Percentiles rank a stretch among this genome's conserved stretches.
Conservation (phyloP, 2,113 vertebrate species). For the Mixornis gularis region DNA sequence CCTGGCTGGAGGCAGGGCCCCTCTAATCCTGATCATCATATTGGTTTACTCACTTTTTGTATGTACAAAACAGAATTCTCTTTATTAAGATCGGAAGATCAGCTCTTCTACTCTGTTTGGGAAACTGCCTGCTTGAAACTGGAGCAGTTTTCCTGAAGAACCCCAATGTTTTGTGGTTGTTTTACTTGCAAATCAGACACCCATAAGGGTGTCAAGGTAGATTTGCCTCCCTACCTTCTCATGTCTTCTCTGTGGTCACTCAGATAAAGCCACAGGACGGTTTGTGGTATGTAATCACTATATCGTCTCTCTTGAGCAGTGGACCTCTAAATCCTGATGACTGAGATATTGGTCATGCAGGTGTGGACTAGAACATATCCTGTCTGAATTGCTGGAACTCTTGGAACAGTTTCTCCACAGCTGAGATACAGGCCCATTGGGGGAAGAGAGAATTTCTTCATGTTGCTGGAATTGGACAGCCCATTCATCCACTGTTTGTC, state of each 20-base stretch:
- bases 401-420: not conserved
- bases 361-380: not conserved
- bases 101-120: not conserved
- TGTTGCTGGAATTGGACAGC: not conserved
- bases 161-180: not conserved
- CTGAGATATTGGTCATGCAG: not conserved
- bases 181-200: not conserved
- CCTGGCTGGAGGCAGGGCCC: not conserved
- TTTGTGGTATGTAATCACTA: not conserved
- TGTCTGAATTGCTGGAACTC: not conserved
- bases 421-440: not conserved
- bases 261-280: not conserved
- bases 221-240: not conserved
- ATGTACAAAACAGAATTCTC: not conserved
- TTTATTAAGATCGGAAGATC: not conserved
- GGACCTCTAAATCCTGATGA: not conserved
- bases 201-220: fast-evolving
- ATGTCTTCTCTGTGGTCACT: not conserved
- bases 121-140: not conserved
- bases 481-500: not conserved
- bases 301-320: not conserved
- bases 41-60: not conserved
- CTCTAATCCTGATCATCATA: not conserved
- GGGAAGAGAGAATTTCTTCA: not conserved
- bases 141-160: not conserved